phyloP scores from a whole-genome alignment of 1,140 invertebrate genomes.

The Procambarus clarkii region DNA sequence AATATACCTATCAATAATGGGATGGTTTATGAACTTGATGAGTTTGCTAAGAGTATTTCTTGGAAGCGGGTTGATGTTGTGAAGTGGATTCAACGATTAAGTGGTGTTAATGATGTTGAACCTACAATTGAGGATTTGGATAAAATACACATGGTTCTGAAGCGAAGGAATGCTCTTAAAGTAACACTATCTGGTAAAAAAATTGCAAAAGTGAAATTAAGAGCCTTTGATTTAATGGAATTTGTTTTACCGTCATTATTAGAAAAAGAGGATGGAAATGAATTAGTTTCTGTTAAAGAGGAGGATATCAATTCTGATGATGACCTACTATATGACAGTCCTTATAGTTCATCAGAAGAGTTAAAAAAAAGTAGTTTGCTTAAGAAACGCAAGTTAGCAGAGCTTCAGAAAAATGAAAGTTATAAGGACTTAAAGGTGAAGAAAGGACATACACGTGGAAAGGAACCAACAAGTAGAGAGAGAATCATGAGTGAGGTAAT shows the following conservation, averaged over 20 bases:
- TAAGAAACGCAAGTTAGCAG: background rate
- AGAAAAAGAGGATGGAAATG: background rate
- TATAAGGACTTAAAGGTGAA: background rate
- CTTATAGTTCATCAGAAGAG: background rate
- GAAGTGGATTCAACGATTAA: conserved; percentile 58
- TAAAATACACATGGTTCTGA: conserved; percentile 58
- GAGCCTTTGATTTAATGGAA: conserved; percentile 54
- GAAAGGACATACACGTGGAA: too few relatives aligned
- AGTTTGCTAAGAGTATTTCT: conserved; percentile 70
- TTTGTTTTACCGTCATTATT: conserved; percentile 53
- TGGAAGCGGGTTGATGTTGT: conserved; percentile 64
- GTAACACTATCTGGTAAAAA: conserved; percentile 63
- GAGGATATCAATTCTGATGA: background rate
- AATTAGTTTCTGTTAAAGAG: background rate
- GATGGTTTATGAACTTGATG: conserved; percentile 65
- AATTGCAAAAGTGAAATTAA: conserved; percentile 43
- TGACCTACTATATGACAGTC: background rate
- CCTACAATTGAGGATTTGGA: conserved; percentile 45
- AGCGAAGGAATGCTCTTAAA: conserved; percentile 64
- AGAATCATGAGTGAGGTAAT: too few relatives aligned
- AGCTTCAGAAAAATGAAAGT: background rate
- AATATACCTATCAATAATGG: conserved; percentile 47
- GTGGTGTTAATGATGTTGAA: conserved; percentile 5
- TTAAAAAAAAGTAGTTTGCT: background rate
- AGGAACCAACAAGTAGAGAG: too few relatives aligned